Percentiles rank a stretch among this genome's conserved stretches.
Conservation (phyloP, 2,797 vertebrate genomes). For the Octomys mimax region DNA sequence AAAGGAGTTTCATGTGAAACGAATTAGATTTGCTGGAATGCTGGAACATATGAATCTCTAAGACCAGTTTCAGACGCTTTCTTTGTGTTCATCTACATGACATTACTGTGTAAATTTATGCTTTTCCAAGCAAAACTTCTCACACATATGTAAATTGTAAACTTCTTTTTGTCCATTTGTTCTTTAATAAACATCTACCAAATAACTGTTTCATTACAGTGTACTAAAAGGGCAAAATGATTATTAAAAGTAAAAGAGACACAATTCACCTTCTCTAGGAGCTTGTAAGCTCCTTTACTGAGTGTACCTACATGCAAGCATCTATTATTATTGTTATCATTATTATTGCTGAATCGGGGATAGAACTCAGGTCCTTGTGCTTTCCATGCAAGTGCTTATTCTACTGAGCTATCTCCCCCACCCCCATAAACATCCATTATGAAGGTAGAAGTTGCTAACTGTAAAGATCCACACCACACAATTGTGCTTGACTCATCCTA, state of each 20-base stretch:
- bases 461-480: background rate
- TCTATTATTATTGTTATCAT: too few species aligned
- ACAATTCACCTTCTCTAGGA: background rate
- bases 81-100: background rate
- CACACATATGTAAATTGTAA: background rate
- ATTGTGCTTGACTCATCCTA: background rate
- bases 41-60: background rate
- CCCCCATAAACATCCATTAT: background rate
- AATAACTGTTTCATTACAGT: background rate
- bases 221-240: background rate
- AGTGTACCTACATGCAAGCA: background rate
- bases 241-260: conserved; percentile 45
- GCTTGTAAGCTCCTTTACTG: background rate
- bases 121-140: background rate
- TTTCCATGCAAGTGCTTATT: too few species aligned
- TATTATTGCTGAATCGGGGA: too few species aligned
- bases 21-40: background rate
- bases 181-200: background rate
- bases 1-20: conserved; percentile 31
- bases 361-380: too few species aligned
- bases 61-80: conserved; percentile 27
- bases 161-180: background rate
- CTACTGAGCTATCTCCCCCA: too few species aligned
- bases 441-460: background rate
- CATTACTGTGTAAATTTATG: background rate